Evolutionary conservation across 2,113 vertebrate species (phyloP), one percentile per base, ranked within the genome.

Genomic region (Thunnus maccoyii): DNA sequence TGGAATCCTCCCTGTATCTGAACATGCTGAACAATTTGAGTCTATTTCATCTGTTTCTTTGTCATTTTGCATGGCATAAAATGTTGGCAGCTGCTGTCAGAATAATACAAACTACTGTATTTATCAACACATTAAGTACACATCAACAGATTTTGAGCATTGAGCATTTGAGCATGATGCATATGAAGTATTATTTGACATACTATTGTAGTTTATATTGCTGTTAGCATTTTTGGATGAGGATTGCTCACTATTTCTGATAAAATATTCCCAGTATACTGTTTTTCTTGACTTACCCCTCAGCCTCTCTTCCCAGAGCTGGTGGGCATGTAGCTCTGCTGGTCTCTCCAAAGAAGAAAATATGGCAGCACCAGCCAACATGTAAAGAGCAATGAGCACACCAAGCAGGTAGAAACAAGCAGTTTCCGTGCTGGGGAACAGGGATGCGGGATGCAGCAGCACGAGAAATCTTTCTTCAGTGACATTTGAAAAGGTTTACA

Each of bases 311-410:
- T 95, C 93, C 97, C 97, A 97, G 70, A 94, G 95, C 56, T 88
- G 91, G 73, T 94, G 95, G 55, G 96, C 96, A 91, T 89, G 91
- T 70, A 96, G 90, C 93, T 97, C 97, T 5, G 93, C 94, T 4
- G 96, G 95, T 80, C 96, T 95, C 93, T 97, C 97, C 63, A 97
- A 94, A 30, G 92, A 96, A 1, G 96, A 97, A 91, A 98, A 98
- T 65, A 97, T 89, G 0, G 94, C 96, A 67, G 97, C 96, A 7
- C 97, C 96, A 63, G 94, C 95, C 82, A 96, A 94, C 86, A 97
- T 95, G 88, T 97, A 97, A 32, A 96, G 91, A 47, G 95, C 93
- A 76, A 97, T 96, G 83, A 96, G 94, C 72, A 95, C 91, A 52
- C 94, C 96, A 68, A 97, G 93, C 41, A 97, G 94, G 67, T 94